A percentile compares a stretch with the other conserved stretches of the same genome.
Conservation (phyloP, 2,113 vertebrate species). For the Polypterus bichir region DNA sequence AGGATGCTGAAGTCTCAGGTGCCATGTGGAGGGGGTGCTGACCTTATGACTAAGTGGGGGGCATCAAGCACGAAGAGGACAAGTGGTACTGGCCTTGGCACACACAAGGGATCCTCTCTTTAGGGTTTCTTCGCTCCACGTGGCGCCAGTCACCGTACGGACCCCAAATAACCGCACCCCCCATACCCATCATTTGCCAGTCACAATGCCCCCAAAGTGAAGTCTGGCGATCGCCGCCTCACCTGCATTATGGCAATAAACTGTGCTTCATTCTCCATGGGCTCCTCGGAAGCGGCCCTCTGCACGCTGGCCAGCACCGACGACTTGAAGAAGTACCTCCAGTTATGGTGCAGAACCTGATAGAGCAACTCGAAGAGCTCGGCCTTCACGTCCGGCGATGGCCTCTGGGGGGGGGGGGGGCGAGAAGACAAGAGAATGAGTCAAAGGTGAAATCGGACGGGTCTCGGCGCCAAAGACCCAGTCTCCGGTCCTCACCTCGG, state of each 20-base stretch:
- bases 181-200: too few species aligned
- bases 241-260: slow-evolving; percentile 97
- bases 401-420: slow-evolving; percentile 47
- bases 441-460: neutral
- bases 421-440: neutral
- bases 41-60: too few species aligned
- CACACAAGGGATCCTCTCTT: too few species aligned
- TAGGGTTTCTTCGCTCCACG: too few species aligned
- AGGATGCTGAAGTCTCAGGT: too few species aligned
- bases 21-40: too few species aligned
- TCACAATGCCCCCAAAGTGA: too few species aligned
- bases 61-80: too few species aligned
- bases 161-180: too few species aligned
- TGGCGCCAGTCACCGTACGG: too few species aligned
- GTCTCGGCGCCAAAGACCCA: neutral
- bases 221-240: neutral
- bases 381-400: slow-evolving; percentile 88
- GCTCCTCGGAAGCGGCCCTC: slow-evolving; percentile 67
- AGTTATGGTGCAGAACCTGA: slow-evolving; percentile 89
- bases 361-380: slow-evolving; percentile 95
- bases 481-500: slow-evolving; percentile 59
- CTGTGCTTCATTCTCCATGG: slow-evolving; percentile 90
- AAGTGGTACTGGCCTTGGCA: too few species aligned
- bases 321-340: slow-evolving; percentile 95
- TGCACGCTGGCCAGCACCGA: slow-evolving; percentile 83